These are phyloP conservation scores for Drosophila algonquin DNA, from an alignment of 2,888 invertebrate genomes.

Conservation along the genomic window DNA sequence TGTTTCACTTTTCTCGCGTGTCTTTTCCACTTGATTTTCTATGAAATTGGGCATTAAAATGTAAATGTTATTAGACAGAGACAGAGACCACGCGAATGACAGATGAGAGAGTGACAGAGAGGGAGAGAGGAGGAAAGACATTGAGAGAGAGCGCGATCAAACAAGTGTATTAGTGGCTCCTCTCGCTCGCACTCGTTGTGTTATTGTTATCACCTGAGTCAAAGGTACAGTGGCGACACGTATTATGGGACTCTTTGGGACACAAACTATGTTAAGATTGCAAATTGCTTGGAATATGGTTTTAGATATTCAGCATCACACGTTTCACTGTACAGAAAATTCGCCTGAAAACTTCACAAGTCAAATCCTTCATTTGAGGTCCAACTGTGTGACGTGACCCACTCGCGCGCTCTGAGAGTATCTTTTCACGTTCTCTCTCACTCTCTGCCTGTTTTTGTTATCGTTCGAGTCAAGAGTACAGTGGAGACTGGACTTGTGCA, in stretches of 20 bases:
- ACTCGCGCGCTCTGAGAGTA: not conserved
- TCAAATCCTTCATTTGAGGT: not conserved
- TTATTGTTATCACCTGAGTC: slow-evolving; percentile 71
- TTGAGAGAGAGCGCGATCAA: slow-evolving; percentile 37
- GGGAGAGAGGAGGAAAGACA: slow-evolving; percentile 48
- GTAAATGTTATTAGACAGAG: slow-evolving; percentile 45
- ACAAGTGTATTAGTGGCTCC: slow-evolving; percentile 46
- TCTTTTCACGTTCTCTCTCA: not conserved
- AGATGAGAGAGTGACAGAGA: slow-evolving; percentile 16
- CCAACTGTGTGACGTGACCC: not conserved
- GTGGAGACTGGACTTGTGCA: not conserved
- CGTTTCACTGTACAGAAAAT: not conserved
- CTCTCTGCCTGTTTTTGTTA: not conserved
- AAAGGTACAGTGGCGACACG: slow-evolving; percentile 21
- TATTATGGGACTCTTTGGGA: not conserved
- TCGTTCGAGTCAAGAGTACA: not conserved
- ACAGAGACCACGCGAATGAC: slow-evolving; percentile 11
- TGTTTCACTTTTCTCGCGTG: slow-evolving; percentile 39
- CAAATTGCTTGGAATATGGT: not conserved
- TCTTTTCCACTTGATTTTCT: slow-evolving; percentile 44
- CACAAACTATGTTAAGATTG: not conserved
- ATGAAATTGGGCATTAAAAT: slow-evolving; percentile 51
- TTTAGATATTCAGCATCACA: not conserved
- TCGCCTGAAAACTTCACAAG: not conserved
- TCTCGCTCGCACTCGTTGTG: slow-evolving; percentile 18